Evolutionary conservation across 2,113 vertebrate genomes (phyloP).

Genomic region (Pangasianodon gigas): DNA sequence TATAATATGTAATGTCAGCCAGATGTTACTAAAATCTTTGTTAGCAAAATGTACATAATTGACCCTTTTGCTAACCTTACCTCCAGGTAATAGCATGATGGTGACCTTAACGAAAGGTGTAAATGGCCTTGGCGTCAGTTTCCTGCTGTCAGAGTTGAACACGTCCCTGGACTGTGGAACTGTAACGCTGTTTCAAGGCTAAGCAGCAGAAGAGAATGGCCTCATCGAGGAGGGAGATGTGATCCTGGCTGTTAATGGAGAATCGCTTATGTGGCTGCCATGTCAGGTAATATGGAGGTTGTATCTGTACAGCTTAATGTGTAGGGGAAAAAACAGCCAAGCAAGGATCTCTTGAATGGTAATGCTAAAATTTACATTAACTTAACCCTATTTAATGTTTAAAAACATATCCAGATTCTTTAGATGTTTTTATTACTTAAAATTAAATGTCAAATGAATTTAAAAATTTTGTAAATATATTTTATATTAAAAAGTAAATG

Average conservation of each 20-base stretch:
- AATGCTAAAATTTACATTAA: no score
- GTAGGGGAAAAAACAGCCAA: no score
- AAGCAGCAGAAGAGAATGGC: constrained; percentile 82
- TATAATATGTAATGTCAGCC: no score
- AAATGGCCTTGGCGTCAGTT: constrained; percentile 85
- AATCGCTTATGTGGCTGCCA: constrained; percentile 74
- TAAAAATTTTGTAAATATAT: neutral
- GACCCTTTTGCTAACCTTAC: neutral
- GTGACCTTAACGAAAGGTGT: constrained; percentile 81
- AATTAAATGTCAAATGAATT: neutral
- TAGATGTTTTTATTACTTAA: neutral
- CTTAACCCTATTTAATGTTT: neutral
- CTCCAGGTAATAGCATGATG: constrained; percentile 78
- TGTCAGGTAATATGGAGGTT: constrained; percentile 76
- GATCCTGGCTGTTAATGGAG: constrained; percentile 83
- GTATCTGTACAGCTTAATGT: neutral
- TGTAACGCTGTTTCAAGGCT: constrained; percentile 81
- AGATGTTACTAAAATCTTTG: no score
- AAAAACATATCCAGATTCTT: neutral
- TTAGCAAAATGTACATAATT: no score
- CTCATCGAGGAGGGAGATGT: constrained; percentile 81
- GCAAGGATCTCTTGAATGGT: no score
- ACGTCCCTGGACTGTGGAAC: constrained; percentile 65
- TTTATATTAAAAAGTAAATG: neutral
- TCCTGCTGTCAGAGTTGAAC: constrained; percentile 77